Conservation (phyloP, 2,797 vertebrate species). For the Myotis daubentonii region DNA sequence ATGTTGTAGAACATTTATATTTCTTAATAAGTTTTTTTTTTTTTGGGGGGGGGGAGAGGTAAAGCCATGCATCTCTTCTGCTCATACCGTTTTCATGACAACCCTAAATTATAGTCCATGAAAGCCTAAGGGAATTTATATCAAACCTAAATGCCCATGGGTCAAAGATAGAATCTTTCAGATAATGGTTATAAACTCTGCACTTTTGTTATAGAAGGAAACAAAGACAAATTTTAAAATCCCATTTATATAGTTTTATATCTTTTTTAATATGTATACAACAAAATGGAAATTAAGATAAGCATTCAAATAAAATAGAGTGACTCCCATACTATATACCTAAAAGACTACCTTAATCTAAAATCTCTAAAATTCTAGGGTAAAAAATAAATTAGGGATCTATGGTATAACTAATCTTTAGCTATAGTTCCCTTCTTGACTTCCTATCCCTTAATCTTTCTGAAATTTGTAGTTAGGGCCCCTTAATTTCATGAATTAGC, state of each 20-base stretch:
- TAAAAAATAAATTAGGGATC: neutral
- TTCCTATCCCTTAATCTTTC: neutral
- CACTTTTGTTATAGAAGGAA: neutral
- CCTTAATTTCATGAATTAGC: neutral
- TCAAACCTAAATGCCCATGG: neutral
- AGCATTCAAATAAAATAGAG: constrained; percentile 15
- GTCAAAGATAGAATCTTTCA: neutral
- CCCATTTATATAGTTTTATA: neutral
- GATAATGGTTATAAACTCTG: neutral
- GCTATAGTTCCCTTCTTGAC: neutral
- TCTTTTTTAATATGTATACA: neutral
- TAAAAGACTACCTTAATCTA: neutral
- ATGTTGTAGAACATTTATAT: neutral
- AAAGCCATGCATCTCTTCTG: neutral
- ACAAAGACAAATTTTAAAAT: neutral
- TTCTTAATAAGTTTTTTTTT: neutral
- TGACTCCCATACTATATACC: neutral
- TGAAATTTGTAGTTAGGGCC: neutral
- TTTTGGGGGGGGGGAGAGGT: rapidly evolving
- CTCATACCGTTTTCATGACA: neutral
- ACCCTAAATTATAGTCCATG: neutral
- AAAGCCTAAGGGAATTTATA: neutral
- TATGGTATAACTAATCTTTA: neutral
- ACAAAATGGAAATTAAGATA: constrained; percentile 34
- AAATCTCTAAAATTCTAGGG: neutral